Evolutionary conservation across 2,113 vertebrate species (phyloP).

Genomic region (Lepisosteus oculatus): DNA sequence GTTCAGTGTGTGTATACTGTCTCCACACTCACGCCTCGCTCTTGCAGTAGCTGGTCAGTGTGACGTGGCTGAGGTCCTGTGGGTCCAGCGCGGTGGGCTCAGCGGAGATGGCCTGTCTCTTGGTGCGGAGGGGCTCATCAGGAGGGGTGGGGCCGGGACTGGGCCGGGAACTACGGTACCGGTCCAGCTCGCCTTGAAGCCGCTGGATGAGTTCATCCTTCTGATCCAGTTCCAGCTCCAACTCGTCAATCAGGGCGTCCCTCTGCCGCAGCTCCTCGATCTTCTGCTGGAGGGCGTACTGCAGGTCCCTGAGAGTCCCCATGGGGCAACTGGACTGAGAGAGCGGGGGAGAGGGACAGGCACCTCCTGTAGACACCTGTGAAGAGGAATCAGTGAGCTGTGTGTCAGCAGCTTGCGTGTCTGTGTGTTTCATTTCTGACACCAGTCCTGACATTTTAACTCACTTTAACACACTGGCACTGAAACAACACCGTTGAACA

Average conservation of each 20-base stretch:
- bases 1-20: no score
- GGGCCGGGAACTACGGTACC: constrained; percentile 55
- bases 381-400: no score
- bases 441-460: no score
- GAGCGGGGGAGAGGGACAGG: constrained; percentile 18
- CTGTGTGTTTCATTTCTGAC: no score
- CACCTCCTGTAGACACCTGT: neutral
- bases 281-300: constrained; percentile 69
- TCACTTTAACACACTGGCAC: no score
- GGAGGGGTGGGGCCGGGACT: constrained; percentile 36
- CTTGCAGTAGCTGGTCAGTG: constrained; percentile 57
- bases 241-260: constrained; percentile 68
- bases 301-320: constrained; percentile 70
- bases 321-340: constrained; percentile 29
- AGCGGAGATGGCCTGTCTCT: constrained; percentile 57
- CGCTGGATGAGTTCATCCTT: constrained; percentile 73
- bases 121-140: constrained; percentile 43
- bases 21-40: constrained; percentile 54
- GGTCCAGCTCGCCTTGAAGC: constrained; percentile 69
- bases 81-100: constrained; percentile 52
- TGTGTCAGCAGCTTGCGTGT: no score
- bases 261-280: constrained; percentile 72
- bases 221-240: constrained; percentile 67
- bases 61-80: constrained; percentile 39
- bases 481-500: no score